These are phyloP conservation scores for Galeruca laticollis DNA, from an alignment of 2,888 invertebrate genomes.

Conservation along the genomic window DNA sequence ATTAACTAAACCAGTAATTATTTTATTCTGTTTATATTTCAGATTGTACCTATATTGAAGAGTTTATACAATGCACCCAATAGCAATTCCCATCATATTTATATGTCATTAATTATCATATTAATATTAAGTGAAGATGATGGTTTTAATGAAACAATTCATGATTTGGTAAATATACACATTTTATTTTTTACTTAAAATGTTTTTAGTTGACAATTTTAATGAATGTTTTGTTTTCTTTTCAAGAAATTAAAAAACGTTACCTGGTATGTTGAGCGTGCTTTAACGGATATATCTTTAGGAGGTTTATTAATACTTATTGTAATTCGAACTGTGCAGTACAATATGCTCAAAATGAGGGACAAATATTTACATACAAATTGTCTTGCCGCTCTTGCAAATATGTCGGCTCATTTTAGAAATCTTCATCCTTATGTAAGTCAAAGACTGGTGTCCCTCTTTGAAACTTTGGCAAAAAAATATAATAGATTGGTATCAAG, in stretches of 20 bases:
- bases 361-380: conserved; percentile 99
- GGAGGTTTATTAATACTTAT: conserved; percentile 95
- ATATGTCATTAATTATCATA: conserved; percentile 97
- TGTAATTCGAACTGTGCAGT: conserved; percentile 96
- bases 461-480: conserved; percentile 91
- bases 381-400: conserved; percentile 97
- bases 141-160: conserved; percentile 91
- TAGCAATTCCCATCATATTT: conserved; percentile 96
- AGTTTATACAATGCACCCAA: conserved; percentile 93
- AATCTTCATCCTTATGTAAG: conserved; percentile 96
- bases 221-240: conserved; percentile 19
- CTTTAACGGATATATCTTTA: conserved; percentile 90
- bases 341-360: conserved; percentile 95
- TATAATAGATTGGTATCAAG: conserved; percentile 75
- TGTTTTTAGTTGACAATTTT: not conserved
- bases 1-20: not conserved
- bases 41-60: conserved; percentile 93
- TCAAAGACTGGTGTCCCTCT: conserved; percentile 91
- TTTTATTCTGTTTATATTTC: conserved; percentile 51
- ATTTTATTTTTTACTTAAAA: not conserved
- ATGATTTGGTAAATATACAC: conserved; percentile 83
- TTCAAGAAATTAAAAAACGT: conserved; percentile 87
- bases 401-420: conserved; percentile 96
- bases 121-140: conserved; percentile 97
- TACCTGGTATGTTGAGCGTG: conserved; percentile 93